A percentile compares a stretch with the other conserved stretches of the same genome.
Conservation (phyloP, 2,113 vertebrate species). For the Octodon degus region DNA sequence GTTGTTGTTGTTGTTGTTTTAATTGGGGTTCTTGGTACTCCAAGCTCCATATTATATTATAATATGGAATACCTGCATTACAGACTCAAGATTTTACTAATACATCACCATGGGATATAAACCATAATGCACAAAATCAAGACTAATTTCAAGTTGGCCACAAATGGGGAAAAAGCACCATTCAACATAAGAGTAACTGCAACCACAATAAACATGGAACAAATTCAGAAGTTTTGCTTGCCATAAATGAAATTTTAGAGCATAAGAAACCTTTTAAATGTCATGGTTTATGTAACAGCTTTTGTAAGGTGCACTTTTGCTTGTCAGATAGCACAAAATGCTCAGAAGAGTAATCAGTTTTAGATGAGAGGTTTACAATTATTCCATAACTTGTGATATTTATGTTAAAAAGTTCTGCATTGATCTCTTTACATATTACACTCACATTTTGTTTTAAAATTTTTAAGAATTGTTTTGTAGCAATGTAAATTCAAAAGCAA, state of each 20-base stretch:
- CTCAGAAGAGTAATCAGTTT: constrained; percentile 70
- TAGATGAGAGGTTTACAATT: constrained; percentile 73
- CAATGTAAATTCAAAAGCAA: constrained; percentile 49
- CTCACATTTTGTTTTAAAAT: constrained; percentile 4
- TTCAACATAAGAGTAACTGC: constrained; percentile 59
- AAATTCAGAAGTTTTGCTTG: constrained; percentile 67
- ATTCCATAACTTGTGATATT: constrained; percentile 63
- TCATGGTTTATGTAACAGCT: constrained; percentile 78
- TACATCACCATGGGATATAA: constrained; percentile 13
- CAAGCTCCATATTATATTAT: background rate
- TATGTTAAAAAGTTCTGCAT: constrained; percentile 71
- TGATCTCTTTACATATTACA: constrained; percentile 52
- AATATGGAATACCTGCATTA: background rate
- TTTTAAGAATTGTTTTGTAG: constrained; percentile 17
- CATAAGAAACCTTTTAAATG: constrained; percentile 80
- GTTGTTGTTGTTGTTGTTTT: background rate
- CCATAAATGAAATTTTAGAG: constrained; percentile 73
- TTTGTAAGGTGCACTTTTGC: constrained; percentile 75
- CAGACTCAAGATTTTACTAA: constrained; percentile 34
- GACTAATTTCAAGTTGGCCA: constrained; percentile 61
- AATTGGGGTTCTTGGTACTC: background rate
- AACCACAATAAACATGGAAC: constrained; percentile 66
- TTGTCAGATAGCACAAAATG: constrained; percentile 73
- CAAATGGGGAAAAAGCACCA: constrained; percentile 7
- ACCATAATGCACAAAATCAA: constrained; percentile 44